Conservation (phyloP, 2,888 invertebrate species). For the Megalurothrips usitatus region DNA sequence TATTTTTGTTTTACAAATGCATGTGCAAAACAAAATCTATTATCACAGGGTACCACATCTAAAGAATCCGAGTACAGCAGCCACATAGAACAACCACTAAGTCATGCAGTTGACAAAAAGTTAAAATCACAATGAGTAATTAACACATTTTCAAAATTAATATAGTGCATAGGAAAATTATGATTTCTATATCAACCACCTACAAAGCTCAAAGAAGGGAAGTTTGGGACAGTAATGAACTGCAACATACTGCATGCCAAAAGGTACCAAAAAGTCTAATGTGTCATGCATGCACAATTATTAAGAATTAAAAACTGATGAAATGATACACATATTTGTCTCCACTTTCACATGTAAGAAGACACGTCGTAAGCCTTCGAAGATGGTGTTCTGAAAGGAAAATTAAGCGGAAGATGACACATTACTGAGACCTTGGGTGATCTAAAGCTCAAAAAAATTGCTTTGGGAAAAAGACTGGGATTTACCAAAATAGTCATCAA, state of each 20-base stretch:
- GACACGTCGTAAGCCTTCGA: neutral
- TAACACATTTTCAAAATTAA: neutral
- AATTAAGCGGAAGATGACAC: neutral
- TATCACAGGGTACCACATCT: neutral
- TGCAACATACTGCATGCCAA: neutral
- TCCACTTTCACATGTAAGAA: neutral
- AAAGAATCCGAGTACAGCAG: neutral
- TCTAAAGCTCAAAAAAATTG: neutral
- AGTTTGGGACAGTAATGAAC: neutral
- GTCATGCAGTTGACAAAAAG: neutral
- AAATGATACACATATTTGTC: neutral
- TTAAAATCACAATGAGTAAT: neutral
- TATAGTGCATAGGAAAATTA: neutral
- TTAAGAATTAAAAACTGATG: neutral
- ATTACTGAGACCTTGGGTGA: neutral
- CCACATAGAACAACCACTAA: neutral
- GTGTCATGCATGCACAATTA: neutral
- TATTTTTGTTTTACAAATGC: neutral
- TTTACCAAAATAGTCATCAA: neutral
- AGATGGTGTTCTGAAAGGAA: constrained; percentile 3
- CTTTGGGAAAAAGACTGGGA: too few species aligned
- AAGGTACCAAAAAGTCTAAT: neutral
- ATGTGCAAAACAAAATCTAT: neutral
- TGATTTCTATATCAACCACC: neutral
- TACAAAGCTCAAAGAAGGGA: neutral